phyloP scores from a whole-genome alignment of 2,797 vertebrate genomes.

The Balearica regulorum region DNA sequence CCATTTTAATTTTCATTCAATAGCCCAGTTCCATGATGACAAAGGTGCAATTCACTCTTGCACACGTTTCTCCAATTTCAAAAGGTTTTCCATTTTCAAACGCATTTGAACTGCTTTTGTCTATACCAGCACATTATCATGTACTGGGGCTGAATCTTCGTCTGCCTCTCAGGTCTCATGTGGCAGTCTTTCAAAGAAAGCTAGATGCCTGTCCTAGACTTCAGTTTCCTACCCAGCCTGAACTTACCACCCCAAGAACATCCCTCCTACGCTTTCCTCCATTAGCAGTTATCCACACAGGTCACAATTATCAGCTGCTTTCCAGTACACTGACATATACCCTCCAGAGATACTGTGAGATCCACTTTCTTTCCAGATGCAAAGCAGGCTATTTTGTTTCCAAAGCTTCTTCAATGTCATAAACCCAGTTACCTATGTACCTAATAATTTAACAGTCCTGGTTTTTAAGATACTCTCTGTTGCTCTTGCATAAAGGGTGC shows the following conservation, averaged over 20 bases:
- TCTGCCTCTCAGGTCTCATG: neutral
- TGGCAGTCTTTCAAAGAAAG: neutral
- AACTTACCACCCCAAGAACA: neutral
- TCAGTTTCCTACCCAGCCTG: neutral
- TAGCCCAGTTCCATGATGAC: neutral
- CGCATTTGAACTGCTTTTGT: neutral
- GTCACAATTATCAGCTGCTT: neutral
- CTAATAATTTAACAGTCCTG: neutral
- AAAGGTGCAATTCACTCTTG: neutral
- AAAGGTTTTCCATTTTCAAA: neutral
- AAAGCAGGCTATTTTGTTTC: neutral
- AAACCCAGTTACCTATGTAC: neutral
- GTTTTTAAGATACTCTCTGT: neutral
- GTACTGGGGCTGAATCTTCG: neutral
- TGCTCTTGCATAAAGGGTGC: no score
- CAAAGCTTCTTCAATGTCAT: neutral
- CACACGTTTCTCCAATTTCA: neutral
- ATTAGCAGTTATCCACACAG: neutral
- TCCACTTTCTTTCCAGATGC: neutral
- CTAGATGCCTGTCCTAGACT: neutral
- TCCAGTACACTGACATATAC: neutral
- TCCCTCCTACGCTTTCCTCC: neutral
- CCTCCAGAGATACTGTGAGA: neutral
- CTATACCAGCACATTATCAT: neutral
- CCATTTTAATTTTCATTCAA: neutral